Base-by-base conservation (phyloP, 2,797 vertebrate species). In the Lutjanus argentimaculatus region DNA sequence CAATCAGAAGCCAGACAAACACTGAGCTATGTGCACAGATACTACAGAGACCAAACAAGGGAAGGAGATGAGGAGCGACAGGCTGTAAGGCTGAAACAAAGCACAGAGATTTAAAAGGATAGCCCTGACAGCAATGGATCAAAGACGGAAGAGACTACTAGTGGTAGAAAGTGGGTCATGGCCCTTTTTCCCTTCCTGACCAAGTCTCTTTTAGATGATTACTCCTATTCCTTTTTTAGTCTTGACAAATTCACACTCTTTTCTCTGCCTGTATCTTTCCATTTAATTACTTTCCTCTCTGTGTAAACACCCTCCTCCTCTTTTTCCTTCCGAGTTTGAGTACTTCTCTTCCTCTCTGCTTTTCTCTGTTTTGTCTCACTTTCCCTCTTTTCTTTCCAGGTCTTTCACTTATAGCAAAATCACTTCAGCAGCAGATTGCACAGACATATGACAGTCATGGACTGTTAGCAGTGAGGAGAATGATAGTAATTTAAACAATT, bases 121-220 rank as follows among this genome's bases (percentile, higher is more conserved):
- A 43, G 25, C n/a, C 40, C 30, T 42, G 46, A 80, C 22, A 2
- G 2, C 56, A 16, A 52, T 61, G 58, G 63, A 68, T 79, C 56
- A 55, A 76, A 81, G 75, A 79, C 55, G 40, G 25, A 53, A 67
- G 4, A 67, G 40, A 45, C 51, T 52, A 62, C 65, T 3, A 30
- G 45, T 16, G 11, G 21, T 59, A 52, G 58, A 85, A 88, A 84
- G 61, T 85, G 66, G 84, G 80, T 88, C 88, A 83, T 40, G 46
- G 59, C 59, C 64, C 9, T 52, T 57, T 77, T 82, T 42, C 22
- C 51, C 36, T 46, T 68, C 61, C 52, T 85, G 79, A 61, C 76
- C 64, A n/a, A 10, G 53, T 42, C 53, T 79, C 52, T 72, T 22
- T 15, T 25, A 58, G 65, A 84, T 74, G 40, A 87, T 79, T 57